Percentiles rank a stretch among this genome's conserved stretches.
phyloP scores from a whole-genome alignment of 2,888 invertebrate genomes.

The Cheilosia variabilis region DNA sequence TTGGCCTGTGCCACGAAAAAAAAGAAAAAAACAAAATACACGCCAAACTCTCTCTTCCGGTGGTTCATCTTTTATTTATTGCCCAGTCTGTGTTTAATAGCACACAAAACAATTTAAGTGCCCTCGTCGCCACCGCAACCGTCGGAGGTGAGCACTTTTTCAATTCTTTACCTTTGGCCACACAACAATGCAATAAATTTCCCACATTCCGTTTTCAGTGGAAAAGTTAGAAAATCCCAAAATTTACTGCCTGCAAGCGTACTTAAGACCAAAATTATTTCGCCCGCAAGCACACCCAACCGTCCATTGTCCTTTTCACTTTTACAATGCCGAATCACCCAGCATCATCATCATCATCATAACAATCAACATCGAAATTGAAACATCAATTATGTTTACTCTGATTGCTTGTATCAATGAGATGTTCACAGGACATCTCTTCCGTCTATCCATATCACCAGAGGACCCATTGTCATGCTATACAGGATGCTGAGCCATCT shows the following conservation, averaged over 20 bases:
- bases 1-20: constrained; percentile 37
- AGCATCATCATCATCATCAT: constrained; percentile 32
- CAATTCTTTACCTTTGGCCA: constrained; percentile 62
- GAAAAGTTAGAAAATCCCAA: constrained; percentile 53
- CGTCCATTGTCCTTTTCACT: constrained; percentile 26
- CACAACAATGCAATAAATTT: constrained; percentile 63
- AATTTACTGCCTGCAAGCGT: constrained; percentile 30
- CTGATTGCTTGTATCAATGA: constrained; percentile 57
- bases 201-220: constrained; percentile 33
- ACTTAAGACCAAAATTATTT: constrained; percentile 40
- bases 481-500: constrained; percentile 11
- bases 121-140: constrained; percentile 29
- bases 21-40: neutral
- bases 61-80: constrained; percentile 72
- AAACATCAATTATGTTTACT: constrained; percentile 61
- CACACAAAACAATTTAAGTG: constrained; percentile 69
- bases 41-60: neutral
- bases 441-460: constrained; percentile 16
- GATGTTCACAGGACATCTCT: constrained; percentile 34
- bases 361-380: constrained; percentile 46
- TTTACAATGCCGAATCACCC: constrained; percentile 26
- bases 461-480: constrained; percentile 40
- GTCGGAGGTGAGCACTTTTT: constrained; percentile 65
- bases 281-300: neutral
- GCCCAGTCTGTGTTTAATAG: constrained; percentile 67